Evolutionary conservation across 2,797 vertebrate species (phyloP).

Genomic region (Holocentrus rufus): DNA sequence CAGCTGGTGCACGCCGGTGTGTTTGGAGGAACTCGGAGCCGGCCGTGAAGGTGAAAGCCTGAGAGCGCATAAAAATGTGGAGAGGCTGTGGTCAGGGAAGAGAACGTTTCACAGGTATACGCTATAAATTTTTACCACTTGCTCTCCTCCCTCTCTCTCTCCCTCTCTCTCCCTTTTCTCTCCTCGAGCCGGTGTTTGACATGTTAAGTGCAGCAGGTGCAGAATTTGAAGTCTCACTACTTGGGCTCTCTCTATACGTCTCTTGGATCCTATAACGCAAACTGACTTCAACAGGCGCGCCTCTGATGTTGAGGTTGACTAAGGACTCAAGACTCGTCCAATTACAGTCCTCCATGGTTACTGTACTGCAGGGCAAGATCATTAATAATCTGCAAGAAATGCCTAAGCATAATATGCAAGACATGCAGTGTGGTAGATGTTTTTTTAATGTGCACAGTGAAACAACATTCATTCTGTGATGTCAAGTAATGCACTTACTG

Average conservation of each 20-base stretch:
- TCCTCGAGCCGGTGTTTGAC: conserved; percentile 57
- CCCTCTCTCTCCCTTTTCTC: conserved; percentile 8
- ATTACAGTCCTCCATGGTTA: neutral
- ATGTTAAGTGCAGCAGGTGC: conserved; percentile 64
- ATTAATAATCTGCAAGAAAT: conserved; percentile 32
- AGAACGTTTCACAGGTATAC: conserved; percentile 42
- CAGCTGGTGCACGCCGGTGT: neutral
- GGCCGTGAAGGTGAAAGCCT: conserved; percentile 37
- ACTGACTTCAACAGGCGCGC: conserved; percentile 39
- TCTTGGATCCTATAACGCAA: conserved; percentile 36
- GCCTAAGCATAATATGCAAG: conserved; percentile 3
- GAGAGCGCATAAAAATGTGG: conserved; percentile 22
- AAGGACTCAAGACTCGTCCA: neutral
- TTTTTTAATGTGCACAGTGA: conserved; percentile 26
- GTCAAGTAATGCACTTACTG: conserved; percentile 38
- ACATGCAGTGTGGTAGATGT: neutral
- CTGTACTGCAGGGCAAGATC: conserved; percentile 17
- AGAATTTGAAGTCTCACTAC: conserved; percentile 46
- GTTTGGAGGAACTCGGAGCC: conserved; percentile 14
- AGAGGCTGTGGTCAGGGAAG: conserved; percentile 22
- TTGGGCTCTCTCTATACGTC: conserved; percentile 23
- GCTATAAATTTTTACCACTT: conserved; percentile 47
- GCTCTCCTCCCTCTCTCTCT: conserved; percentile 3
- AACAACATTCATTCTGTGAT: conserved; percentile 28
- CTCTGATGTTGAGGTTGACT: conserved; percentile 29